Base-by-base conservation (phyloP, 2,797 vertebrate species). In the Oryzias sinensis region DNA sequence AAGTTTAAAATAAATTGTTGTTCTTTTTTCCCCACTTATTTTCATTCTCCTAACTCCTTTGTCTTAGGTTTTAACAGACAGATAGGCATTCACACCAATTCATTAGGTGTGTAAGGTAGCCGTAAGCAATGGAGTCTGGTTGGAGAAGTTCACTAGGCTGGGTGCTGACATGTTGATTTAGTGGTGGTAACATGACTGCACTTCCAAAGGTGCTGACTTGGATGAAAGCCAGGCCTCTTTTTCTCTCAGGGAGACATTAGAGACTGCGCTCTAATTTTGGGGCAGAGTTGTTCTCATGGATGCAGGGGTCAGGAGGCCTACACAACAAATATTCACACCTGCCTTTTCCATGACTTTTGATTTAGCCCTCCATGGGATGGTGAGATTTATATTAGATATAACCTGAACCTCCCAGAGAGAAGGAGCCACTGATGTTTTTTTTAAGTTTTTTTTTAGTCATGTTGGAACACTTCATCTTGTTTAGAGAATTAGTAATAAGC, bases 111-210 rank as follows among this genome's bases (percentile, higher is more conserved):
- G 77, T 66, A 79, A 77, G 77, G 80, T 88, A 82, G 84, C 84
- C 86, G 77, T 75, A 74, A 89, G 86, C 79, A 59, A 63, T 87
- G 72, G 77, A 88, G 84, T 76, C 82, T 84, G 81, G 83, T 79
- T 85, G 83, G 86, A 88, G 88, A 89, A 87, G 84, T 90, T 91
- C 88, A 87, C 82, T 81, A 77, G 77, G 81, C 78, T 27, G 77
- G 86, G 88, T 58, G 91, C 87, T 92, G 91, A 92, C 90, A 91
- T 90, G 91, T 91, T 92, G 89, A 92, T 92, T 91, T 92, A 92
- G 88, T 90, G 79, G 86, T 63, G 80, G 89, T 91, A 92, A 90
- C 88, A 84, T 84, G 81, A 91, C 87, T 88, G 87, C 89, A 89
- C 88, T 89, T 90, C 87, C 88, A 90, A 90, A 92, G 90, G 90